Base-by-base conservation (phyloP, 2,888 invertebrate genomes). In the Caenorhabditis sinica region DNA sequence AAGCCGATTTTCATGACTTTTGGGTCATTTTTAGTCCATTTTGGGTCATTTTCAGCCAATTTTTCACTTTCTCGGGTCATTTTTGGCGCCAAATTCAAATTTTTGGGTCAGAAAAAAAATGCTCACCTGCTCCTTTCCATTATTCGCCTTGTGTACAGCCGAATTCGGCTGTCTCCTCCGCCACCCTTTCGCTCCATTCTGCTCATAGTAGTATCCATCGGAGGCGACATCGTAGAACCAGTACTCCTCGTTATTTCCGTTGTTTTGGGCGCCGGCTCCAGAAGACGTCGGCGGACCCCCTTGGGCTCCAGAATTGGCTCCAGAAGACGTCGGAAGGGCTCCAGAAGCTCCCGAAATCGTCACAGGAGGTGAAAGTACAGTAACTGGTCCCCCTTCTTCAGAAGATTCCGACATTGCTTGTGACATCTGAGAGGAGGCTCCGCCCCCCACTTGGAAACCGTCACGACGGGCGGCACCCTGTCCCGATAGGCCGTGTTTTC, bases 151-250 rank as follows among this genome's bases (percentile, higher is more conserved):
- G 75, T 89, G 82, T 40, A 86, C 85, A 11, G 80, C 86, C 2
- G 83, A 83, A 58, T 88, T 87, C 20, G 89, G 89, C 84, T 86
- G 80, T 28, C 89, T 73, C 49, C 89, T 28, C n/a, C 89, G 51
- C 89, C 89, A 90, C 61, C 89, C 89, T 77, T 89, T 90, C 53
- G 89, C 89, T 40, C 92, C 92, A 72, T 90, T 91, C 84, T 90
- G 90, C 77, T 92, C 92, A 82, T 92, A 92, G 74, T 92, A 92
- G 85, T 91, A 92, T 17, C 92, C 92, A 73, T 92, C 91, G 51
- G 90, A 87, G n/a, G 88, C 87, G 6, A 88, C 88, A 75, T 92
- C 92, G 79, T 92, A 92, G 74, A 84, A 86, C 87, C 87, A 86
- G 63, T 82, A 85, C 33, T 85, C 85, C 17, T 85, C 85, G 9